A percentile compares a stretch with the other conserved stretches of the same genome.
These are phyloP conservation scores for Dendrocincla fuliginosa DNA, from an alignment of 2,797 vertebrate genomes.

Conservation along the genomic window DNA sequence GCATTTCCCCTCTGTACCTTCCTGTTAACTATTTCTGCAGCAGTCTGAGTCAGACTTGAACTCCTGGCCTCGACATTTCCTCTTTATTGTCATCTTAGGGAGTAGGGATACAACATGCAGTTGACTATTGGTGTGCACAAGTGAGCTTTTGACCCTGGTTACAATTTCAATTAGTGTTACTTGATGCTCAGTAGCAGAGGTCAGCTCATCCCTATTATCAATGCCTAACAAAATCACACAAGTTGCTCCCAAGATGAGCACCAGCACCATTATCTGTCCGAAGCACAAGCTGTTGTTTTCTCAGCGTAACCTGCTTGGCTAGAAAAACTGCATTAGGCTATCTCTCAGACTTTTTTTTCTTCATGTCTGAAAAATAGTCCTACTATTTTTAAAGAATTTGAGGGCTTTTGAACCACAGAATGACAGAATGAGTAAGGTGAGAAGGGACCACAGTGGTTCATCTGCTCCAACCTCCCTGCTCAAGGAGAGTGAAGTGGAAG, in stretches of 20 bases:
- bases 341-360: background rate
- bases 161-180: background rate
- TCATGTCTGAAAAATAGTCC: background rate
- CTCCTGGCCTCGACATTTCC: background rate
- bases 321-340: background rate
- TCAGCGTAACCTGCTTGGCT: background rate
- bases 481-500: background rate
- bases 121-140: background rate
- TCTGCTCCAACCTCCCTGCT: background rate
- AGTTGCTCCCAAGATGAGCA: background rate
- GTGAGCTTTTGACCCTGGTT: background rate
- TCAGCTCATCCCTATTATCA: background rate
- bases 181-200: background rate
- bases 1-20: background rate
- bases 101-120: background rate
- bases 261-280: background rate
- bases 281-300: background rate
- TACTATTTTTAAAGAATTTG: background rate
- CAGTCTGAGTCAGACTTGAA: background rate
- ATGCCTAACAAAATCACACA: background rate
- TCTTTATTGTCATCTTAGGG: background rate
- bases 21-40: background rate
- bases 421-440: background rate
- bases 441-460: background rate
- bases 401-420: background rate